Conservation (phyloP, 2,797 vertebrate genomes). For the Micromesistius poutassou region DNA sequence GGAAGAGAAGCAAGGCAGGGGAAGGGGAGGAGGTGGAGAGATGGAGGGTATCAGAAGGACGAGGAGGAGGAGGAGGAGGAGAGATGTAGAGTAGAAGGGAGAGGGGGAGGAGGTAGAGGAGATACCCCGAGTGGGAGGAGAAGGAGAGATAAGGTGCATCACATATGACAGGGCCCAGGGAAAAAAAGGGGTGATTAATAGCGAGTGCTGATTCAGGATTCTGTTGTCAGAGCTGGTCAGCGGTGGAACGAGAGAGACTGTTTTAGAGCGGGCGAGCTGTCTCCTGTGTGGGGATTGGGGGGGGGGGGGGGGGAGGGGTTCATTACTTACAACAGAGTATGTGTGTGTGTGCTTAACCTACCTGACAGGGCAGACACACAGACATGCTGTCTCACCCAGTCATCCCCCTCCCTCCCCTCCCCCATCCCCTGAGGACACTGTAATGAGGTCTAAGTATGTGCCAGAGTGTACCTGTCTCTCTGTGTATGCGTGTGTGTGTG, state of each 20-base stretch:
- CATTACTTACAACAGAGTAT: neutral
- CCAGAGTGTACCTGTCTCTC: constrained; percentile 12
- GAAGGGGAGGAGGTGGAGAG: constrained; percentile 3
- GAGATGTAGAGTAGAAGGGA: neutral
- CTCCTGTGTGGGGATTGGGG: neutral
- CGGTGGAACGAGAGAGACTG: constrained; percentile 26
- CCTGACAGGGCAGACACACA: constrained; percentile 39
- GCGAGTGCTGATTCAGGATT: constrained; percentile 69
- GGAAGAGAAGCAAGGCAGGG: constrained; percentile 39
- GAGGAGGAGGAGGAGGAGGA: neutral
- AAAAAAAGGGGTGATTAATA: constrained; percentile 57
- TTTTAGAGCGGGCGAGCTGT: neutral
- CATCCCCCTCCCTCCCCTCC: neutral
- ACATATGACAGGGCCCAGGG: neutral
- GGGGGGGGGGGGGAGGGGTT: neutral
- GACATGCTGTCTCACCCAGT: constrained; percentile 28
- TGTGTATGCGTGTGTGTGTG: constrained; percentile 10
- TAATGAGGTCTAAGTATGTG: constrained; percentile 25
- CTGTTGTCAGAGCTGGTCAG: constrained; percentile 51
- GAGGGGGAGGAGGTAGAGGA: constrained; percentile 33
- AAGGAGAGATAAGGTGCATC: constrained; percentile 29
- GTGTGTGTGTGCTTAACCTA: neutral
- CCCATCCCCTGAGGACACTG: constrained; percentile 14
- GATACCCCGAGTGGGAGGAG: constrained; percentile 29
- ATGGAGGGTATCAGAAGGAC: neutral